Percentiles rank a stretch among this genome's conserved stretches.
Conservation (phyloP, 2,888 invertebrate species). For the Odontothrips loti region DNA sequence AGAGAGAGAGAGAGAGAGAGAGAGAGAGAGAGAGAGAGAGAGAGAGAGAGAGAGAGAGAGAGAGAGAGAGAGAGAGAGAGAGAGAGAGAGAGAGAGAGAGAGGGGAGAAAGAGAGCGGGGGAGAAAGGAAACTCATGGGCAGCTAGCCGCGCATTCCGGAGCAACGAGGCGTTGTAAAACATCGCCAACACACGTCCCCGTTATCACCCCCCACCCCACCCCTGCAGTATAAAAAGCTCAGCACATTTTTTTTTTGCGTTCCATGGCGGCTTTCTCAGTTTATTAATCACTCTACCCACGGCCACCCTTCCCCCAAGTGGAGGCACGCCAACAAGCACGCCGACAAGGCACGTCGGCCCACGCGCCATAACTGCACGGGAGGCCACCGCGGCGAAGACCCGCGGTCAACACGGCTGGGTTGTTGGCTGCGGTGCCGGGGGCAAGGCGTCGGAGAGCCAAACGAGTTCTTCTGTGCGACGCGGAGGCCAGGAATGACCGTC, state of each 20-base stretch:
- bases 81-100: neutral
- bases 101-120: neutral
- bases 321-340: no score
- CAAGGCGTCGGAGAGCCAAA: no score
- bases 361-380: no score
- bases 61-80: neutral
- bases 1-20: neutral
- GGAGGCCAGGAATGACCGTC: no score
- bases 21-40: neutral
- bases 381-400: no score
- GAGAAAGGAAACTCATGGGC: neutral
- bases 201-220: neutral
- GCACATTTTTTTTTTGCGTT: neutral
- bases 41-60: neutral
- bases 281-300: neutral
- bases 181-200: slow-evolving; percentile 18
- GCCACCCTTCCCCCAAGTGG: no score
- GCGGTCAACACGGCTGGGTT: no score
- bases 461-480: no score
- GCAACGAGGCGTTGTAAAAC: slow-evolving; percentile 24
- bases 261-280: neutral
- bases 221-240: slow-evolving; percentile 14
- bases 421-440: no score
- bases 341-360: neutral
- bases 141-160: slow-evolving; percentile 4